phyloP scores from a whole-genome alignment of 1,140 invertebrate genomes.

The Drosophila dunni region DNA sequence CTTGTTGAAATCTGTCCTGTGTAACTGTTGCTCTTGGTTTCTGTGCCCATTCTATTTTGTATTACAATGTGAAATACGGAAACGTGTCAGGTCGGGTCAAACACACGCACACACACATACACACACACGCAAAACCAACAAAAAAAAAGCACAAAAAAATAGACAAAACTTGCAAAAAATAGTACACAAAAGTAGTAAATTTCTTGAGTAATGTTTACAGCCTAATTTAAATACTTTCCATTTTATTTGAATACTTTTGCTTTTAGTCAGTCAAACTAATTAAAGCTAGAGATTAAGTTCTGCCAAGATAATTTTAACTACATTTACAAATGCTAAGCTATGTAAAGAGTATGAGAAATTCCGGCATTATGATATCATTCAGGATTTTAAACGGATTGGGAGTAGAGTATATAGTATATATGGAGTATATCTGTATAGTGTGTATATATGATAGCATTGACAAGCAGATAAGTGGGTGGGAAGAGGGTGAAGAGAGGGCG shows the following conservation, averaged over 20 bases:
- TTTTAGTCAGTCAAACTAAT: background rate
- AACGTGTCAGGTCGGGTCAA: conserved; percentile 75
- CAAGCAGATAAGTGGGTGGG: conserved; percentile 13
- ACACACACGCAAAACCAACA: conserved; percentile 1
- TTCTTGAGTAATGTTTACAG: background rate
- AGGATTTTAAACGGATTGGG: background rate
- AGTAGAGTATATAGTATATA: background rate
- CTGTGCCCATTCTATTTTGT: conserved; percentile 84
- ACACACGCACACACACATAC: conserved; percentile 35
- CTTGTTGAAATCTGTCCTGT: conserved; percentile 83
- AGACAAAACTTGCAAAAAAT: conserved; percentile 6
- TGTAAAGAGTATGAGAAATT: background rate
- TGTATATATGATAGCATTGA: conserved; percentile 17
- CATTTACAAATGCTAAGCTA: background rate
- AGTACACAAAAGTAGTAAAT: background rate
- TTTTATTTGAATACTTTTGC: background rate
- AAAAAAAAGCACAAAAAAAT: background rate
- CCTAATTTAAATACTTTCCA: background rate
- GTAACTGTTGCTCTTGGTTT: conserved; percentile 83
- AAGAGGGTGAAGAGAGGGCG: background rate
- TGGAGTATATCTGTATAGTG: conserved; percentile 3
- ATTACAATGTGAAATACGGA: conserved; percentile 77
- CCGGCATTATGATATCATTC: conserved; percentile 2
- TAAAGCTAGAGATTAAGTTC: too few species aligned
- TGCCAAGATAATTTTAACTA: background rate